A percentile compares a stretch with the other conserved stretches of the same genome.
These are phyloP conservation scores for Argynnis bischoffii DNA, from an alignment of 2,888 invertebrate species.

Conservation along the genomic window DNA sequence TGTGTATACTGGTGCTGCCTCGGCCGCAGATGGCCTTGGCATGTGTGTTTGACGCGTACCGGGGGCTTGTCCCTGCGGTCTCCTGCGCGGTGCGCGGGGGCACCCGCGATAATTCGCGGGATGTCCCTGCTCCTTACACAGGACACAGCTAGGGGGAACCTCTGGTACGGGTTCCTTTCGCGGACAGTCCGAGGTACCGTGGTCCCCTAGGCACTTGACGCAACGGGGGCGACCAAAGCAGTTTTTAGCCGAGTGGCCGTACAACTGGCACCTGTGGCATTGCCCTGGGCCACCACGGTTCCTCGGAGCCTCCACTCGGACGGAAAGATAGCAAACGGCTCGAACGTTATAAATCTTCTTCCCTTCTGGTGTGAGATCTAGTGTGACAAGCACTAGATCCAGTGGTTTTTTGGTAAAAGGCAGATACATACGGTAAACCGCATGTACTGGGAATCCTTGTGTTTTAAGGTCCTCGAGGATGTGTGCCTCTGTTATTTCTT, in stretches of 20 bases:
- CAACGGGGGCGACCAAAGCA: too few species aligned
- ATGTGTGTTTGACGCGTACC: neutral
- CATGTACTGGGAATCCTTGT: neutral
- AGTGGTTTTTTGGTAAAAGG: too few species aligned
- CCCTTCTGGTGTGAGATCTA: conserved; percentile 3
- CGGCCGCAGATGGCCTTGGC: neutral
- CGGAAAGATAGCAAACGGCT: neutral
- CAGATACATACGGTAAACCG: conserved; percentile 1
- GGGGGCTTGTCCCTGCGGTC: neutral
- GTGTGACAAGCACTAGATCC: neutral
- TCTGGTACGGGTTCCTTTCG: too few species aligned
- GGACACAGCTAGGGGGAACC: too few species aligned
- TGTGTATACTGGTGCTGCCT: neutral
- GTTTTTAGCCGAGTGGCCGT: too few species aligned
- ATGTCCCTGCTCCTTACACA: neutral
- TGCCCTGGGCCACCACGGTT: too few species aligned
- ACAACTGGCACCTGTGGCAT: too few species aligned
- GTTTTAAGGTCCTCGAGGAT: neutral
- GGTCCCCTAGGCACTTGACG: too few species aligned
- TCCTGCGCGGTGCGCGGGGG: neutral
- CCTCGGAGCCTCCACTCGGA: neutral
- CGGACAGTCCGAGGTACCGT: too few species aligned
- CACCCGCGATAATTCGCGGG: neutral
- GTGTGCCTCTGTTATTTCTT: neutral
- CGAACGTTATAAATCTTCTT: conserved; percentile 3